Percentiles rank a stretch among this genome's conserved stretches.
These are phyloP conservation scores for Pentalonia nigronervosa DNA, from an alignment of 1,140 invertebrate species.

Conservation along the genomic window DNA sequence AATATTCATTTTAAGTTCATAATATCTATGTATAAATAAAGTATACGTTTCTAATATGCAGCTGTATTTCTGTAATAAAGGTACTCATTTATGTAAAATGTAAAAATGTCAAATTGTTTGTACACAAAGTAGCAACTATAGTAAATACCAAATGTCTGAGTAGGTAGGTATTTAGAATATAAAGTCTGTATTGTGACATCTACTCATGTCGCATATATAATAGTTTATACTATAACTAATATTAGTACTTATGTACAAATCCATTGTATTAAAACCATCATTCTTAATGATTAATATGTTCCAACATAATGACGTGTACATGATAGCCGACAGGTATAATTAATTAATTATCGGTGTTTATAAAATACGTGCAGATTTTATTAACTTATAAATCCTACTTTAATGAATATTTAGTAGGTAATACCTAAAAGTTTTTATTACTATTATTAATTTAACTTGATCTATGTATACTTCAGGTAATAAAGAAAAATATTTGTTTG, in stretches of 20 bases:
- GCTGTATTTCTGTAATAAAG: no score
- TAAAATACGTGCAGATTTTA: background rate
- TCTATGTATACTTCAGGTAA: background rate
- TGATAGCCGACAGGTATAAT: background rate
- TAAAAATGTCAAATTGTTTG: no score
- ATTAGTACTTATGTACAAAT: background rate
- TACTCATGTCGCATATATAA: background rate
- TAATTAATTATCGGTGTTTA: background rate
- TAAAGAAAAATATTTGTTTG: no score
- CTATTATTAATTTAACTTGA: background rate
- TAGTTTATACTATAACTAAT: background rate
- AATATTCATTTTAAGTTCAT: no score
- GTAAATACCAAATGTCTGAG: no score
- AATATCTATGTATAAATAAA: no score
- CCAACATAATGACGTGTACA: background rate
- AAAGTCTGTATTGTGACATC: background rate
- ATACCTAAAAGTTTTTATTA: background rate
- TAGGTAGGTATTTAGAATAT: background rate
- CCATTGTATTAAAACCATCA: background rate
- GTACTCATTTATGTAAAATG: no score
- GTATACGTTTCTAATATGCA: no score
- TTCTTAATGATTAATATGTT: background rate
- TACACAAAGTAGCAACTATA: no score
- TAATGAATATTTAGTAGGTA: background rate
- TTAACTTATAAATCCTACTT: background rate